Base-by-base conservation (phyloP, 2,888 invertebrate species). In the Yponomeuta plumbellus region DNA sequence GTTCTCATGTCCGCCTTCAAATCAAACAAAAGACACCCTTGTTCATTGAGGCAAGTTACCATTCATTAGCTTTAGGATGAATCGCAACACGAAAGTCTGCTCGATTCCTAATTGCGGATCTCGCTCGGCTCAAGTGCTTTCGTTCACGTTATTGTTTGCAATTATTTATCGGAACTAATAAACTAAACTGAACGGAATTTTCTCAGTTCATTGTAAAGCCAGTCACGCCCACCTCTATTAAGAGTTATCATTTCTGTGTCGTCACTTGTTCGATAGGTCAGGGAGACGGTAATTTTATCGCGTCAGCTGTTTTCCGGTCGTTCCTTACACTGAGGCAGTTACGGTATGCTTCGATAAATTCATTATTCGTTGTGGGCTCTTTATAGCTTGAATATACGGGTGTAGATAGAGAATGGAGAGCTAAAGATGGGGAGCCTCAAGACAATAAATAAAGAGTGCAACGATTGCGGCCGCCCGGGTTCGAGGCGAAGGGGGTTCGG, bases 381-480 rank as follows among this genome's bases (percentile, higher is more conserved):
- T 65, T 59, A 57, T 65, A 22, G 20, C 65, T 11, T 5, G 17
- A 26, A 17, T 65, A 56, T 56, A 59, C 22, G n/a, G n/a, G 26
- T 66, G 59, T 59, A 66, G 58, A 39, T 66, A 66, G 40, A 66
- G 40, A 66, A 34, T 65, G 65, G 65, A 63, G 58, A 23, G 61
- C 26, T 61, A 66, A 61, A 61, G 56, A 61, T 61, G 62, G 62
- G 58, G 61, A 63, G 64, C 82, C 82, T 86, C 78, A 77, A 83
- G 89, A 88, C 88, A 87, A 90, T 89, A 89, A 90, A 91, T 90
- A 88, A 88, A 86, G 86, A 89, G 88, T 90, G 90, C 90, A 91
- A 84, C 88, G 90, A 88, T 90, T 88, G 89, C 88, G 88, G 84
- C 88, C 86, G 85, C 84, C 84, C 66, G 65, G 77, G 77, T 40